A percentile compares a stretch with the other conserved stretches of the same genome.
Conservation (phyloP, 2,113 vertebrate genomes). For the Dryoscopus gambensis region DNA sequence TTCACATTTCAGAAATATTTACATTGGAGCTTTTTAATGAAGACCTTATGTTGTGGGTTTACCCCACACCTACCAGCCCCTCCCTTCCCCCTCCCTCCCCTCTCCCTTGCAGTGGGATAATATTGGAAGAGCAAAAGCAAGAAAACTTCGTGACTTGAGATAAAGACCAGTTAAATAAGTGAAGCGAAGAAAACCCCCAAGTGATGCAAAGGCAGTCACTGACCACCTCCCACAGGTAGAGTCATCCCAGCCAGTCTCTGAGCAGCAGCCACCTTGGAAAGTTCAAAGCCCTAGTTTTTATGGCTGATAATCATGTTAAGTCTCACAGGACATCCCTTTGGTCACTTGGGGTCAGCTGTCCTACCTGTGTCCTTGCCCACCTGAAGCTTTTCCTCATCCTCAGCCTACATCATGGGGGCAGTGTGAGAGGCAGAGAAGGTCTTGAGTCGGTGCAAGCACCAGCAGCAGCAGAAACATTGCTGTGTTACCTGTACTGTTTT, state of each 20-base stretch:
- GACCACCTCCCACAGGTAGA: background rate
- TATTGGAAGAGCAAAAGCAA: background rate
- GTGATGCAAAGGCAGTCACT: background rate
- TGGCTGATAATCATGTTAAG: background rate
- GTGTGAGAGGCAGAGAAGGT: background rate
- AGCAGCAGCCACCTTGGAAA: background rate
- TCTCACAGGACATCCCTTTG: background rate
- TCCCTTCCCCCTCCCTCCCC: background rate
- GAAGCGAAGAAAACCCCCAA: background rate
- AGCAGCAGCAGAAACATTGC: background rate
- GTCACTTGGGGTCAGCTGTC: background rate
- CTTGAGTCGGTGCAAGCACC: background rate
- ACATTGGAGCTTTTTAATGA: background rate
- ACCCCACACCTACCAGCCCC: background rate
- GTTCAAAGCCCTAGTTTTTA: background rate
- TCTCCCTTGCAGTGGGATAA: background rate
- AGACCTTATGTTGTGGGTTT: background rate
- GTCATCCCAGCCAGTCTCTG: background rate
- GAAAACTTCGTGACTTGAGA: background rate
- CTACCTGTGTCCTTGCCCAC: background rate
- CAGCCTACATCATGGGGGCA: accelerated
- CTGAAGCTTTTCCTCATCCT: background rate
- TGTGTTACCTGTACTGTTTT: background rate
- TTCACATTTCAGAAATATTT: background rate
- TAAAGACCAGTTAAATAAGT: background rate